Conservation (phyloP, 2,113 vertebrate genomes). For the Vulpes ferrilata region DNA sequence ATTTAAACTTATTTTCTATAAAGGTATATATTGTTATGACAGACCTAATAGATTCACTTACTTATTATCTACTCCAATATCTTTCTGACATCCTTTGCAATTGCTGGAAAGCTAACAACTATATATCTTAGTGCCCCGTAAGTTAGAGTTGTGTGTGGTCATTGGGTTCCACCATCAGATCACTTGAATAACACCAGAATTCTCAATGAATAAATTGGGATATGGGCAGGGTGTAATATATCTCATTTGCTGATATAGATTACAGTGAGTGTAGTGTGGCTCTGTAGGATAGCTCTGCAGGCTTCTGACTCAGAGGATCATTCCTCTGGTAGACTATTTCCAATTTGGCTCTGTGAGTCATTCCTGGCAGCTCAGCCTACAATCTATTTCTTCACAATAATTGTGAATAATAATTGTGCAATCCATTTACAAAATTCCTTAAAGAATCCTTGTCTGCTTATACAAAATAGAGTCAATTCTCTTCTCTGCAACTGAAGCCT, state of each 20-base stretch:
- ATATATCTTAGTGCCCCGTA: not conserved
- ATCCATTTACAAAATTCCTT: conserved; percentile 11
- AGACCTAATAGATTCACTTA: not conserved
- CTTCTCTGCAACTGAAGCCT: not conserved
- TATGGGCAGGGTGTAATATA: not conserved
- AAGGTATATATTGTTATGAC: not conserved
- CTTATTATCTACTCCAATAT: not conserved
- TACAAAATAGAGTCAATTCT: not conserved
- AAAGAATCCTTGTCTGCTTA: not conserved
- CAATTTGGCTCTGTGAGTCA: not conserved
- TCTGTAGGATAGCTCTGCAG: not conserved
- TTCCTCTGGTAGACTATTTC: not conserved
- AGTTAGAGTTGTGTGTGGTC: not conserved
- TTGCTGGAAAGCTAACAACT: conserved; percentile 7
- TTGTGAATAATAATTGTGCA: not conserved
- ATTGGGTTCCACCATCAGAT: not conserved
- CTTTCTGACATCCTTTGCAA: not conserved
- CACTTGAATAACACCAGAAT: not conserved
- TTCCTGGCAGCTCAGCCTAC: conserved; percentile 1
- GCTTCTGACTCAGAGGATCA: not conserved
- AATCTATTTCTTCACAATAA: not conserved
- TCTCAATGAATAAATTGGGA: not conserved
- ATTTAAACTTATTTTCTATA: conserved; percentile 41
- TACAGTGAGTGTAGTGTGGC: not conserved
- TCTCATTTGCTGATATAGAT: not conserved